These are phyloP conservation scores for Phainopepla nitens DNA, from an alignment of 2,113 vertebrate species.

Conservation along the genomic window DNA sequence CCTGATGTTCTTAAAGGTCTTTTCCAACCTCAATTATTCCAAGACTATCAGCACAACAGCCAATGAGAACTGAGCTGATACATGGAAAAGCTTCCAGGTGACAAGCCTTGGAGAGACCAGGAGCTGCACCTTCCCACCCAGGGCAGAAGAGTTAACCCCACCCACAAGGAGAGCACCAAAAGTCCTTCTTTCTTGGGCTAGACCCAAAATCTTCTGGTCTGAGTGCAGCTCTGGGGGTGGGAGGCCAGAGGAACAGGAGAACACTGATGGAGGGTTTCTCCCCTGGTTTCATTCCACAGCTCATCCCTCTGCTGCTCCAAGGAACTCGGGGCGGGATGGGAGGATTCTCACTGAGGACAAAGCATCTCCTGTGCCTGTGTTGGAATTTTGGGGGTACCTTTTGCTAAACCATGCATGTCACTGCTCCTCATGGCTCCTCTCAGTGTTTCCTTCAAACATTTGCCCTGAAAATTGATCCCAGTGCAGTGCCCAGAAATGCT, in stretches of 20 bases:
- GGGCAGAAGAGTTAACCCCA: background rate
- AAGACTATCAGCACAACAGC: background rate
- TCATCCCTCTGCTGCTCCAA: background rate
- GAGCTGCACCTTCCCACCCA: background rate
- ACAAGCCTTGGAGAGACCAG: background rate
- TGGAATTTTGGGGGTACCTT: background rate
- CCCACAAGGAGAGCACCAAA: background rate
- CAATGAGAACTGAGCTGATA: background rate
- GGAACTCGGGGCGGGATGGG: background rate
- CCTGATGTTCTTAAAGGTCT: background rate
- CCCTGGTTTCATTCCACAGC: background rate
- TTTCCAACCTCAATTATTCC: background rate
- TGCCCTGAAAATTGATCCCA: background rate
- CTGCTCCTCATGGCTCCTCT: background rate
- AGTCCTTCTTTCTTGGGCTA: background rate
- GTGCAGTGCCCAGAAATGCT: background rate
- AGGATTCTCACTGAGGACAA: background rate
- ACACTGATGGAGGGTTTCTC: background rate
- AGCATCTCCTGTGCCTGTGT: background rate
- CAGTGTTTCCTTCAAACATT: background rate
- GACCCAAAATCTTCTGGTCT: background rate
- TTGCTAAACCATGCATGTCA: background rate
- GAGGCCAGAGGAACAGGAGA: background rate
- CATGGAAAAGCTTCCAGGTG: background rate
- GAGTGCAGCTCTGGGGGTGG: background rate